A percentile compares a stretch with the other conserved stretches of the same genome.
phyloP scores from a whole-genome alignment of 2,797 vertebrate genomes.

The Mareca strepera region DNA sequence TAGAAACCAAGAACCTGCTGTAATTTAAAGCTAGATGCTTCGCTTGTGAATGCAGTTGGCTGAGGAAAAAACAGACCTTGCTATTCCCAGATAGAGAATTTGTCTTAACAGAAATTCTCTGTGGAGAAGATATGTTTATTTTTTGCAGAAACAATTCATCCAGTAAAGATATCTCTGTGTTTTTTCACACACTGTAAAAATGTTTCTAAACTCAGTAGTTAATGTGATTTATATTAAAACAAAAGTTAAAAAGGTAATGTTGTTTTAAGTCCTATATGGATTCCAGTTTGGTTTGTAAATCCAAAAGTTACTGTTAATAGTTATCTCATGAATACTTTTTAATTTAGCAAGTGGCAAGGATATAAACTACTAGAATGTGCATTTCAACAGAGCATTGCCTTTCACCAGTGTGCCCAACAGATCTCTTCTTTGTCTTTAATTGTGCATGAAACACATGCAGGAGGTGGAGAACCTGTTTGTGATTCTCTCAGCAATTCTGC shows the following conservation, averaged over 20 bases:
- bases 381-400: neutral
- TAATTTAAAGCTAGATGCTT: neutral
- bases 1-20: neutral
- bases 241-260: neutral
- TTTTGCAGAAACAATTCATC: neutral
- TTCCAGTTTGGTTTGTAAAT: neutral
- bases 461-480: constrained; percentile 92
- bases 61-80: neutral
- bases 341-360: neutral
- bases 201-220: neutral
- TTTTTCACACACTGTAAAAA: neutral
- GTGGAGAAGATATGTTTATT: neutral
- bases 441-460: constrained; percentile 70
- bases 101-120: neutral
- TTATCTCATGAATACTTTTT: neutral
- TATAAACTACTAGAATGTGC: neutral
- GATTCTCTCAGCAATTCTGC: constrained; percentile 89
- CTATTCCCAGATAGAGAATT: neutral
- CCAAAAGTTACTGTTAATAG: neutral
- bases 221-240: neutral
- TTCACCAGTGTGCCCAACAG: neutral
- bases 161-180: neutral
- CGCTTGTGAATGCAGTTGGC: neutral
- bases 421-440: constrained; percentile 29
- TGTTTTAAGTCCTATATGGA: neutral